Evolutionary conservation across 37 sponge, comb jelly and placozoan genomes (phyloP).

Genomic region (Aplysina aerophoba): DNA sequence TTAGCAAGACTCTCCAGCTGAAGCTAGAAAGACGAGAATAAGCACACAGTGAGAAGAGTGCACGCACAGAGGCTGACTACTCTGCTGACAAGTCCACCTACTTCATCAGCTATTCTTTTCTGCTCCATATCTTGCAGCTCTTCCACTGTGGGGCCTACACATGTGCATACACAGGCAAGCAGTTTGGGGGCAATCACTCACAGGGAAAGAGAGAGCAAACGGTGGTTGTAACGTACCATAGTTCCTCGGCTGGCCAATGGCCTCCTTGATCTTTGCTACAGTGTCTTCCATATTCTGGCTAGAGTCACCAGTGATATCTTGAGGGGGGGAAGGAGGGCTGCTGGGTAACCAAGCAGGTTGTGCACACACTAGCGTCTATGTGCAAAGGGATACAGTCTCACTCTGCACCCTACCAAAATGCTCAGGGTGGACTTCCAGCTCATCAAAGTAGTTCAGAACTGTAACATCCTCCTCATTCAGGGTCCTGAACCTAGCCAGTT

Average conservation of each 20-base stretch:
- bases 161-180: background rate
- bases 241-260: constrained; percentile 85
- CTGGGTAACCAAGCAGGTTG: background rate
- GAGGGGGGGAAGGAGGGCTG: background rate
- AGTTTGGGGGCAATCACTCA: background rate
- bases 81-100: background rate
- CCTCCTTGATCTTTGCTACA: constrained; percentile 63
- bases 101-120: constrained; percentile 45
- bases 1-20: constrained; percentile 46
- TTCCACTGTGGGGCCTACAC: constrained; percentile 76
- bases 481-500: constrained; percentile 60
- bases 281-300: constrained; percentile 38
- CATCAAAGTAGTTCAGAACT: constrained; percentile 95
- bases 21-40: constrained; percentile 24
- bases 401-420: constrained; percentile 46
- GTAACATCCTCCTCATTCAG: constrained; percentile 87
- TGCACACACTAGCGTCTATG: background rate
- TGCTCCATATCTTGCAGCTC: constrained; percentile 73
- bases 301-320: constrained; percentile 56
- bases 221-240: constrained; percentile 50
- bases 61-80: background rate
- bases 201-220: background rate
- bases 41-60: background rate
- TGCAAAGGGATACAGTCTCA: background rate
- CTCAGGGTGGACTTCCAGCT: constrained; percentile 89